Base-by-base conservation (phyloP, 2,113 vertebrate species). In the Boleophthalmus pectinirostris region DNA sequence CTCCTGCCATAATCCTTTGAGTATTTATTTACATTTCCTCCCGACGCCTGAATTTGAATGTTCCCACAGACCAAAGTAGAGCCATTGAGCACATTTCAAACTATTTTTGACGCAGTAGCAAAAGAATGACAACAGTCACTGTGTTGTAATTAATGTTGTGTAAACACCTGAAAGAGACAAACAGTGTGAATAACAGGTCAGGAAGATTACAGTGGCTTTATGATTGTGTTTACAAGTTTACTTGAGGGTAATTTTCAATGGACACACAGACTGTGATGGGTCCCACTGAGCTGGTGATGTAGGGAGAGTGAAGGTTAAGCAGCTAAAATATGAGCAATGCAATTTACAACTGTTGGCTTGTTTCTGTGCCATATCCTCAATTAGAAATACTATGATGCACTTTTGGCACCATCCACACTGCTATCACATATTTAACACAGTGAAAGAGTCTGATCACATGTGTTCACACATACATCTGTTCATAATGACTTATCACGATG, bases 21-120 rank as follows among this genome's bases (percentile, higher is more conserved):
- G 74, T 80, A 83, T 87, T 86, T 66, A 63, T 86, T 89, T 82
- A 87, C 74, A 89, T 85, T 82, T 84, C 79, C 78, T 85, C 74
- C 76, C 75, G 66, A 78, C 6, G 66, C 80, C 86, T 87, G 80
- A 89, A 89, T 89, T 81, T 73, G 69, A 88, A 90, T 78, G 72
- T 66, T 68, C 71, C 58, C 58, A 33, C 15, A 61, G 16, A 16
- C n/a, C 29, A 64, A 64, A 11, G 18, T n/a, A 15, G 13, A 8
- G 61, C 78, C 80, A 69, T 65, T n/a, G 8, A 74, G 85, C 87
- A 88, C 86, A 87, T 90, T 60, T 81, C 82, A 58, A 58, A 25
- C 56, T 25, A 58, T 56, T 58, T 69, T 66, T 45, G 45, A 74
- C 51, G 77, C 21, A 45, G 70, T 70, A 72, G 78, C 65, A 79